Percentiles rank a stretch among this genome's conserved stretches.
Conservation (phyloP, 2,888 invertebrate species). For the Uloborus plumipes region DNA sequence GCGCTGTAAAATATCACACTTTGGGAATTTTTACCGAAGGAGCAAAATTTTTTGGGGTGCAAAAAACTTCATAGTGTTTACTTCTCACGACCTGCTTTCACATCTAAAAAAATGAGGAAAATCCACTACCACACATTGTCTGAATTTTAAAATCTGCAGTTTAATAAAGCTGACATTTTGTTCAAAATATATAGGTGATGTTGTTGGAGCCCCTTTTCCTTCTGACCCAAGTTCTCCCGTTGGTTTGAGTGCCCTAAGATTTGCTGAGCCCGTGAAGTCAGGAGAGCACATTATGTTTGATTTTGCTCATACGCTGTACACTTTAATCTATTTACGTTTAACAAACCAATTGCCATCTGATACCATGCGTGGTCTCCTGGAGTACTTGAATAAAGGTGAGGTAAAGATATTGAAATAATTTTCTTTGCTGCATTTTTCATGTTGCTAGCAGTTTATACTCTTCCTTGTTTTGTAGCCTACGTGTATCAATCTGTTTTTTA, state of each 20-base stretch:
- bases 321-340: constrained; percentile 74
- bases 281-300: constrained; percentile 74
- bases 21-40: too few species aligned
- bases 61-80: too few species aligned
- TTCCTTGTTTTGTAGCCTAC: constrained; percentile 42
- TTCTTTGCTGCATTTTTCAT: neutral
- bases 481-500: constrained; percentile 65
- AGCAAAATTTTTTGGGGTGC: too few species aligned
- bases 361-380: constrained; percentile 71
- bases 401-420: neutral
- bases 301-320: constrained; percentile 75
- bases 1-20: too few species aligned
- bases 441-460: neutral
- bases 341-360: constrained; percentile 74
- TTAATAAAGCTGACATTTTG: too few species aligned
- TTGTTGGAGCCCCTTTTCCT: constrained; percentile 66
- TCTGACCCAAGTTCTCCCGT: constrained; percentile 34
- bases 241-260: constrained; percentile 44
- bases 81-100: too few species aligned
- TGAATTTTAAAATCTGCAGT: too few species aligned
- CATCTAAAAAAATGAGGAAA: too few species aligned
- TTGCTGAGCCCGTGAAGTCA: constrained; percentile 63
- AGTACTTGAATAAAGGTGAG: constrained; percentile 70
- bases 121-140: too few species aligned
- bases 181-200: constrained; percentile 57